phyloP scores from a whole-genome alignment of 2,113 vertebrate genomes.

The Eira barbara region DNA sequence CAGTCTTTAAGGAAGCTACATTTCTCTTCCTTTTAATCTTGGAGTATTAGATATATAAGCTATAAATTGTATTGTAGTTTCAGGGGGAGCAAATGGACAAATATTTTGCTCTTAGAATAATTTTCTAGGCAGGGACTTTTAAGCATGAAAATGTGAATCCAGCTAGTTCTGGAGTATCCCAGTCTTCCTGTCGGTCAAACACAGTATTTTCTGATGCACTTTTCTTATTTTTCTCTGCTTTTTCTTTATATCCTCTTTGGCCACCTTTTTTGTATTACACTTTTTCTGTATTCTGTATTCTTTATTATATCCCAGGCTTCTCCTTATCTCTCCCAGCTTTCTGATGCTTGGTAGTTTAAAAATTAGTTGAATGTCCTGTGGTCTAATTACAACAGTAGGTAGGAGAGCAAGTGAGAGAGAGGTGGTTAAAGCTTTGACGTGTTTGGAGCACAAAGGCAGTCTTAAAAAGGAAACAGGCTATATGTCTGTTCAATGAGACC shows the following conservation, averaged over 20 bases:
- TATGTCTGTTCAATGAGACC: not conserved
- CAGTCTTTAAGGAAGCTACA: not conserved
- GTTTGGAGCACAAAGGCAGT: not conserved
- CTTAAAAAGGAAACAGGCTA: constrained; percentile 11
- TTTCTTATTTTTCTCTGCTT: not conserved
- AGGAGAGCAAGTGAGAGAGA: not conserved
- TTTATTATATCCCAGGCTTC: not conserved
- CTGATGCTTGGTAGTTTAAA: constrained; percentile 39
- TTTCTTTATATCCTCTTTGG: not conserved
- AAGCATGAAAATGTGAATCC: not conserved
- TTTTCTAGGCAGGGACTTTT: not conserved
- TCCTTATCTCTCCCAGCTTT: constrained; percentile 16
- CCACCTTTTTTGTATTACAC: not conserved
- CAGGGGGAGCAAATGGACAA: not conserved
- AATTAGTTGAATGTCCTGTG: constrained; percentile 25
- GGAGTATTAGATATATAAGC: not conserved
- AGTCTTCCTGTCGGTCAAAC: not conserved
- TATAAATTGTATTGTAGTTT: not conserved
- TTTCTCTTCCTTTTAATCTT: constrained; percentile 9
- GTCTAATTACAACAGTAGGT: constrained; percentile 25
- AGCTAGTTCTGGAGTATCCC: not conserved
- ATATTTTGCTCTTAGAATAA: not conserved
- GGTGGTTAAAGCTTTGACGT: not conserved
- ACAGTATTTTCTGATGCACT: not conserved
- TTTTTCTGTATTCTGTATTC: not conserved